These are phyloP conservation scores for Glossosoma conforme DNA, from an alignment of 1,140 invertebrate genomes.

Conservation along the genomic window DNA sequence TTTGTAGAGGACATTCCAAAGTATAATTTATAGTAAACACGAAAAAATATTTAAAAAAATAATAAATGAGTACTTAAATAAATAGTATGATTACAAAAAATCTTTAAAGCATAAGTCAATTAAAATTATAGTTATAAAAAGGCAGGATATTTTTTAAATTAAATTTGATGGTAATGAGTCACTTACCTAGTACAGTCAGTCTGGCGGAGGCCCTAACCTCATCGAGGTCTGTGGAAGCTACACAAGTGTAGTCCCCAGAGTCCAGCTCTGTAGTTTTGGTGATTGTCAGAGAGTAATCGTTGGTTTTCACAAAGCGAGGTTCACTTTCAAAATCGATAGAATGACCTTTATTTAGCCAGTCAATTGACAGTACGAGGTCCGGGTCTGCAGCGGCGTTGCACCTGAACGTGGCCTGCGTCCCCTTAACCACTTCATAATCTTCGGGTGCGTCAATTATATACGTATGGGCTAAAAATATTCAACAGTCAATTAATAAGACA, in stretches of 20 bases:
- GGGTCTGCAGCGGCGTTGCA: conserved; percentile 88
- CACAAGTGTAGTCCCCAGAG: conserved; percentile 93
- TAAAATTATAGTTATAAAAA: too few relatives aligned
- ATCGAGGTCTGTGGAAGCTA: conserved; percentile 88
- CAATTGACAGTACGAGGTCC: conserved; percentile 71
- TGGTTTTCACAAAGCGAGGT: conserved; percentile 74
- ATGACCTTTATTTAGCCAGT: conserved; percentile 83
- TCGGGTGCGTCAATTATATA: conserved; percentile 80
- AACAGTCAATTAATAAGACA: conserved; percentile 28
- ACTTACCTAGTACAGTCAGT: conserved; percentile 87
- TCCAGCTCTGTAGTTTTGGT: conserved; percentile 91
- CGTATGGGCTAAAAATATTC: conserved; percentile 60
- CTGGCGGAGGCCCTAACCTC: conserved; percentile 77
- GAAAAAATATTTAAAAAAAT: not conserved
- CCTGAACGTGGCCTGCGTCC: conserved; percentile 84
- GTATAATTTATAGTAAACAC: too few relatives aligned
- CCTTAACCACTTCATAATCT: conserved; percentile 86
- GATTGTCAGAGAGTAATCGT: conserved; percentile 90
- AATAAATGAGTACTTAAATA: not conserved
- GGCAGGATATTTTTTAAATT: conserved; percentile 9
- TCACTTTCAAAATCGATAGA: conserved; percentile 83
- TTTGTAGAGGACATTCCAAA: too few relatives aligned
- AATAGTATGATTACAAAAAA: too few relatives aligned
- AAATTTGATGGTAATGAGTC: too few relatives aligned
- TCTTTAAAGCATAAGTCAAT: too few relatives aligned